Base-by-base conservation (phyloP, 1,140 invertebrate species). In the Diabrotica virgifera region DNA sequence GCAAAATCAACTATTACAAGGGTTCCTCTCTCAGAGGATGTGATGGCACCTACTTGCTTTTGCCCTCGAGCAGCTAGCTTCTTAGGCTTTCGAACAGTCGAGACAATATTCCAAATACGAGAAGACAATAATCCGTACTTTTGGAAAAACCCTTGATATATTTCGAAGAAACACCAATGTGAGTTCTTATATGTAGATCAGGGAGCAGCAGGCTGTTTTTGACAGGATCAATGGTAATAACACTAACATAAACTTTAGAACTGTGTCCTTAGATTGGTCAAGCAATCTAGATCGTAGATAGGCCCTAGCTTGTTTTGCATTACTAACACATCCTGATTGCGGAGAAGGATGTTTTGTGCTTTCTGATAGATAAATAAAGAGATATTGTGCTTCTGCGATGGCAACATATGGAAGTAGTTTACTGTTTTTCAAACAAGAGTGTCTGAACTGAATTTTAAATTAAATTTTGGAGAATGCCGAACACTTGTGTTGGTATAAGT, bases 331-430 rank as follows among this genome's bases (percentile, higher is more conserved):
- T 67, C 55, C 56, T 50, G 35, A 52, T 59, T 59, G 54, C 52
- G 37, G 36, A 58, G 14, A 35, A 24, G 59, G 67, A 70, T 69
- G 70, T 72, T 73, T 72, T 70, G 72, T 70, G 71, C 71, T 73
- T 70, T 73, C 73, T 73, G 72, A 75, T 75, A 73, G 72, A 74
- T 75, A 75, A 74, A 74, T 75, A 75, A 73, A 70, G 68, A 71
- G 73, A 74, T 73, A 71, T 70, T 67, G 63, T 59, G 65, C 55
- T 63, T 57, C 54, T 58, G 40, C 40, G 8, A 55, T 60, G 55
- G 61, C 53, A 59, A 58, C 69, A 72, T 65, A 71, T 71, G 69
- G 67, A 55, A 66, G 64, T 62, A 12, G 36, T 36, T 38, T 8
- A 38, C 55, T 14, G 38, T 10, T 74, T 69, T 35, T 46, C 40